These are phyloP conservation scores for Drosophila fuyamai DNA, from an alignment of 1,140 invertebrate genomes.

Conservation along the genomic window DNA sequence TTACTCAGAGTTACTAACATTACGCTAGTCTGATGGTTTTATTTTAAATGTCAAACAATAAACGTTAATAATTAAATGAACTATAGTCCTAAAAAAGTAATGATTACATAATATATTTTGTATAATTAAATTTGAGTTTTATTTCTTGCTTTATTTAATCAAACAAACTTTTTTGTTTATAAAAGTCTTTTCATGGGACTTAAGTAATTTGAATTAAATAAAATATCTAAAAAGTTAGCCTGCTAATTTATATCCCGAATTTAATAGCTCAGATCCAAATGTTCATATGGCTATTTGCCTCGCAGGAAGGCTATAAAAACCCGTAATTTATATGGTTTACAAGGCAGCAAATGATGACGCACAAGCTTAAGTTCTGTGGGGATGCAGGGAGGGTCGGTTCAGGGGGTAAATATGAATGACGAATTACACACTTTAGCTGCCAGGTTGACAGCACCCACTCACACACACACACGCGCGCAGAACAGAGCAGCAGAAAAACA, in stretches of 20 bases:
- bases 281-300: conserved; percentile 8
- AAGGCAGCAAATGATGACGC: conserved; percentile 36
- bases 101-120: no score
- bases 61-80: no score
- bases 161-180: no score
- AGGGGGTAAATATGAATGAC: conserved; percentile 70
- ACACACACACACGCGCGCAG: background rate
- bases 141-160: no score
- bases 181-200: no score
- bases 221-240: background rate
- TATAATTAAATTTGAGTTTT: no score
- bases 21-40: no score
- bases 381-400: conserved; percentile 4
- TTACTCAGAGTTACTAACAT: background rate
- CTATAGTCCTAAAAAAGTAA: no score
- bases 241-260: conserved; percentile 5
- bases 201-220: background rate
- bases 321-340: conserved; percentile 25
- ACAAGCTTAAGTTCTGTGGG: conserved; percentile 5
- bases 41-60: no score
- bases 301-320: conserved; percentile 9
- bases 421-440: conserved; percentile 77
- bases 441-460: conserved; percentile 64
- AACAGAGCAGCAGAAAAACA: conserved; percentile 17
- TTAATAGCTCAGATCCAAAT: background rate